These are phyloP conservation scores for Tolmerus cingulatus DNA, from an alignment of 2,888 invertebrate species.

Conservation along the genomic window DNA sequence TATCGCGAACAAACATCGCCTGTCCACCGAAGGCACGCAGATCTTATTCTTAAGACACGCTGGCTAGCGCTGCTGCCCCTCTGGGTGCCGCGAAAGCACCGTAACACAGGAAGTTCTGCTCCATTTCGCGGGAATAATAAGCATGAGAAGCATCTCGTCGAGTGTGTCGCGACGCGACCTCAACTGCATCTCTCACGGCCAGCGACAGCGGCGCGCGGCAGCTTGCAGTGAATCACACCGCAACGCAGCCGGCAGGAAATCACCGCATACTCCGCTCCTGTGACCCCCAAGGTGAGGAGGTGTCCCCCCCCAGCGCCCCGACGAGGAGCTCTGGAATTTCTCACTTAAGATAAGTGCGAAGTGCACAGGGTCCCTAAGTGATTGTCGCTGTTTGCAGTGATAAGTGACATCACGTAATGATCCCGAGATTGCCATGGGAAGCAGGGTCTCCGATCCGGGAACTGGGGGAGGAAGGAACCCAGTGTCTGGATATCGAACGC, in stretches of 20 bases:
- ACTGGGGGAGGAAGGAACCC: neutral
- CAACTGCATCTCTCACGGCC: neutral
- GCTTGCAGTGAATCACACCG: neutral
- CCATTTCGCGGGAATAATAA: conserved; percentile 13
- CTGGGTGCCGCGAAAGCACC: neutral
- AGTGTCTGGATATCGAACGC: neutral
- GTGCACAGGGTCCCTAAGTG: conserved; percentile 24
- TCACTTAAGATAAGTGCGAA: conserved; percentile 19
- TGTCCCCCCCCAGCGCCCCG: neutral
- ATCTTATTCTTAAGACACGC: neutral
- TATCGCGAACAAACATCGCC: neutral
- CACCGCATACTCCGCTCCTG: neutral
- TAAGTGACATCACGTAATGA: conserved; percentile 31
- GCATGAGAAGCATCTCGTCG: neutral
- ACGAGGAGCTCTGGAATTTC: neutral
- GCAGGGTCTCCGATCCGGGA: neutral
- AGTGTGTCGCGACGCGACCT: neutral
- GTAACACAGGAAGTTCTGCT: conserved; percentile 37
- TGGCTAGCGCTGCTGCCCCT: neutral
- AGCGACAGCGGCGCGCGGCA: too few species aligned
- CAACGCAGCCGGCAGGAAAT: neutral
- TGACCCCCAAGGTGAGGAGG: neutral
- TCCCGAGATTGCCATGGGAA: neutral
- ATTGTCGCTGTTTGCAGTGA: conserved; percentile 35
- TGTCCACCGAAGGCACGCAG: conserved; percentile 20